Conservation (phyloP, 2,888 invertebrate genomes). For the Parnassius glacialis region DNA sequence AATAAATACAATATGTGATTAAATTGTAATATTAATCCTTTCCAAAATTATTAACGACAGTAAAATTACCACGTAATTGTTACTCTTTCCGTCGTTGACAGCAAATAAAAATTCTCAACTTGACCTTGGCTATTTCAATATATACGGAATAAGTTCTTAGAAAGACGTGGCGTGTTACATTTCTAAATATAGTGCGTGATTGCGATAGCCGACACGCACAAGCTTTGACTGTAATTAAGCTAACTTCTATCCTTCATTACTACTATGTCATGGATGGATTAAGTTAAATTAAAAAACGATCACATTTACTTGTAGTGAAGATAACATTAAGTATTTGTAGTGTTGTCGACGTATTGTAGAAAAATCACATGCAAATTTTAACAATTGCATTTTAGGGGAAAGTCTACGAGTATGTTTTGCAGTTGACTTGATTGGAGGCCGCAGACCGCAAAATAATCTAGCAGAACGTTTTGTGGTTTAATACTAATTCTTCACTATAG, state of each 20-base stretch:
- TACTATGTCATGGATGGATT: conserved; percentile 9
- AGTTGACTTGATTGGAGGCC: no score
- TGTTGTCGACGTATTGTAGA: no score
- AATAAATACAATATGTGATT: no score
- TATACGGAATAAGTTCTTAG: conserved; percentile 18
- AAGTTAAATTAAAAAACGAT: conserved; percentile 6
- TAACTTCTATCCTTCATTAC: conserved; percentile 12
- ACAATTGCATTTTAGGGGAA: no score
- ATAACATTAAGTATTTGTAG: no score
- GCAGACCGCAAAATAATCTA: no score
- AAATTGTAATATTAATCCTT: no score
- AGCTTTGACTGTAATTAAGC: conserved; percentile 25
- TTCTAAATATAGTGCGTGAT: conserved; percentile 25
- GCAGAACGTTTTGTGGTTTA: no score
- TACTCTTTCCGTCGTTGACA: not conserved
- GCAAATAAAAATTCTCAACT: conserved; percentile 9
- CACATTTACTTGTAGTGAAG: conserved; percentile 1
- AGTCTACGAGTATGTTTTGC: no score
- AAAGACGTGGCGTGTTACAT: conserved; percentile 24
- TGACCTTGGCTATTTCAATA: conserved; percentile 12
- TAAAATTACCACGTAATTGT: not conserved
- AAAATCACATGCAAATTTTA: no score
- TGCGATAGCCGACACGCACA: conserved; percentile 20
- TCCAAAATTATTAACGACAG: no score
- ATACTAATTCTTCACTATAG: no score